Conservation (phyloP, 2,113 vertebrate species). For the Potamarius usumacintae region DNA sequence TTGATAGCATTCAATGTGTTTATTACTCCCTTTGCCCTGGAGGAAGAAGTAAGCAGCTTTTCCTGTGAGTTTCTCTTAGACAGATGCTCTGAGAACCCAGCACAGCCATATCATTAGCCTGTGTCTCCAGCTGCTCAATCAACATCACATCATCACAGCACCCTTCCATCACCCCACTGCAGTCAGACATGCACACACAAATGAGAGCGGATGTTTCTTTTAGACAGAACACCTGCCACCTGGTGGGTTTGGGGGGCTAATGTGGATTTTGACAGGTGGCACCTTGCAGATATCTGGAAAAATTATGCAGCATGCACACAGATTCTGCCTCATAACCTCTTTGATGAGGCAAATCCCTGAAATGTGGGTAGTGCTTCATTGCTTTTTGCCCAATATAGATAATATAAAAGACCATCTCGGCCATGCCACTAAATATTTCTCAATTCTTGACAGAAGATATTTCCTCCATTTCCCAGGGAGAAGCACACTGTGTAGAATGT, state of each 20-base stretch:
- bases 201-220: slow-evolving; percentile 34
- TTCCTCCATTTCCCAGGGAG: slow-evolving; percentile 2
- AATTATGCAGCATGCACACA: slow-evolving; percentile 43
- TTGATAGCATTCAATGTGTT: slow-evolving; percentile 4
- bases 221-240: slow-evolving; percentile 46
- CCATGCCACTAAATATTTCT: neutral
- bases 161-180: slow-evolving; percentile 2
- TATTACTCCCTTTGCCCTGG: neutral
- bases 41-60: neutral
- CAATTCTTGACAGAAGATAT: neutral
- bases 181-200: slow-evolving; percentile 6
- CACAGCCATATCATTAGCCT: slow-evolving; percentile 44
- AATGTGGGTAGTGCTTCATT: slow-evolving; percentile 22
- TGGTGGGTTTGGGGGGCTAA: slow-evolving; percentile 47
- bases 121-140: slow-evolving; percentile 45
- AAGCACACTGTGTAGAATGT: slow-evolving; percentile 7
- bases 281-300: slow-evolving; percentile 50
- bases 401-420: neutral
- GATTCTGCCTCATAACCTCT: slow-evolving; percentile 42
- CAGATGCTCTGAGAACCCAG: slow-evolving; percentile 39
- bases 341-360: slow-evolving; percentile 45
- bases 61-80: neutral
- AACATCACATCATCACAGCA: slow-evolving; percentile 28
- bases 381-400: neutral
- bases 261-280: slow-evolving; percentile 51